These are phyloP conservation scores for Nomada ruficornis DNA, from an alignment of 2,888 invertebrate species.

Conservation along the genomic window DNA sequence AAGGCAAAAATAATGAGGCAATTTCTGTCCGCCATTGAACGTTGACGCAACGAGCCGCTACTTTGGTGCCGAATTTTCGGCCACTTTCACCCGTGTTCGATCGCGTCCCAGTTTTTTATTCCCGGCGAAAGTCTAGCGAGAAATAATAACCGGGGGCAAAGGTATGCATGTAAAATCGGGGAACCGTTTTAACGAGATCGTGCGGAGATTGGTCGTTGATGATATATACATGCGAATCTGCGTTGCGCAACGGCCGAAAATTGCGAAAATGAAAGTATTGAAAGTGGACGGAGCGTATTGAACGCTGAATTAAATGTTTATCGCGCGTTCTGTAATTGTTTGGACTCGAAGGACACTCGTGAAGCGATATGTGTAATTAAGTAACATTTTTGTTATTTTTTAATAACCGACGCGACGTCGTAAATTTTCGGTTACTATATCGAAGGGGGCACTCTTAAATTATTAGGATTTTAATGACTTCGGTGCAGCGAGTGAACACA, in stretches of 20 bases:
- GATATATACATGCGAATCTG: not conserved
- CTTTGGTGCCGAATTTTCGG: conserved; percentile 38
- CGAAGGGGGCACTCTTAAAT: too few species aligned
- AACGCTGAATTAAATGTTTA: not conserved
- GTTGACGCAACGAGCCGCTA: conserved; percentile 31
- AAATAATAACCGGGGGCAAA: conserved; percentile 42
- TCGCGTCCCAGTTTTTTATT: conserved; percentile 14
- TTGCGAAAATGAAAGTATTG: conserved; percentile 3
- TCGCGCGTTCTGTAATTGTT: too few species aligned
- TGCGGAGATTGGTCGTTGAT: not conserved
- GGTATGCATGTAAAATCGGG: conserved; percentile 5
- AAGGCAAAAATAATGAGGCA: conserved; percentile 52
- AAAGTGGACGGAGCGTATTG: not conserved
- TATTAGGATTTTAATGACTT: too few species aligned
- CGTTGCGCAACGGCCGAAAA: not conserved
- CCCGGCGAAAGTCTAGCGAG: conserved; percentile 41
- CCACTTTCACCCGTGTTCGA: conserved; percentile 56
- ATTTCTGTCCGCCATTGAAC: conserved; percentile 39
- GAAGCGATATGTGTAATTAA: too few species aligned
- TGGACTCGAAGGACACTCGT: too few species aligned
- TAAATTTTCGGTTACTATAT: too few species aligned
- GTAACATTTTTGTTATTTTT: too few species aligned
- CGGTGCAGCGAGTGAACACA: too few species aligned
- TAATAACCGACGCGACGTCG: too few species aligned
- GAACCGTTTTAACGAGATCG: conserved; percentile 26